Evolutionary conservation across 2,113 vertebrate species (phyloP), one percentile per base, ranked within the genome.

Genomic region (Cacatua alba): DNA sequence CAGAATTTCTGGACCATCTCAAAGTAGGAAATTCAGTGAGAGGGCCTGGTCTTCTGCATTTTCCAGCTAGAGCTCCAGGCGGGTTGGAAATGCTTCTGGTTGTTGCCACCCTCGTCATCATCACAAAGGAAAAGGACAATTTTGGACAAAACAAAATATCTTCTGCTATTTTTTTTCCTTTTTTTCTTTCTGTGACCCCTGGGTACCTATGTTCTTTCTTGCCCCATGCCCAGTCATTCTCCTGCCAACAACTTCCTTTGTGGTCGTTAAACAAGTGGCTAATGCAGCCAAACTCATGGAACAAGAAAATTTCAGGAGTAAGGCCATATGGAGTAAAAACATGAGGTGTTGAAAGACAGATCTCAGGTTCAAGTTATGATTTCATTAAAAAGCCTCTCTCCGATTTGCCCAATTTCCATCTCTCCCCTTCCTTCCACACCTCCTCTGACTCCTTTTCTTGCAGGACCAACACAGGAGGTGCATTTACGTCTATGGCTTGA

Each of bases 311-410:
- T 96, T 94, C 94, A 96, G 75, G 91, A 90, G 92, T 65, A 77
- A 86, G 94, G 76, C 95, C 92, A 94, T 92, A 80, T 74, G 57
- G 87, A 97, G 65, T 43, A 21, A 94, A 92, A 94, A 55, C 89
- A 84, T 8, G 71, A 97, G 79, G 95, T 97, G 97, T 60, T 98
- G 97, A 98, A 96, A 97, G 97, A 98, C 41, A 82, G 59, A 91
- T 80, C 90, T 98, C 96, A 95, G 96, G 91, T 91, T 89, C 71
- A 9, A 28, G 65, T 76, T 80, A 87, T 63, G 81, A 92, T 92
- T 95, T 96, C 10, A 15, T 72, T 82, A 78, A 65, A 70, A 88
- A 87, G 46, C 46, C 35, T 88, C 91, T 92, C 62, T 91, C 78
- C 28, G 62, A 48, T 86, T 84, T 95, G 81, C 87, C 78, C 55